Percentiles rank a stretch among this genome's conserved stretches.
phyloP scores from a whole-genome alignment of 2,113 vertebrate genomes.

The Anarhynchus alexandrinus region DNA sequence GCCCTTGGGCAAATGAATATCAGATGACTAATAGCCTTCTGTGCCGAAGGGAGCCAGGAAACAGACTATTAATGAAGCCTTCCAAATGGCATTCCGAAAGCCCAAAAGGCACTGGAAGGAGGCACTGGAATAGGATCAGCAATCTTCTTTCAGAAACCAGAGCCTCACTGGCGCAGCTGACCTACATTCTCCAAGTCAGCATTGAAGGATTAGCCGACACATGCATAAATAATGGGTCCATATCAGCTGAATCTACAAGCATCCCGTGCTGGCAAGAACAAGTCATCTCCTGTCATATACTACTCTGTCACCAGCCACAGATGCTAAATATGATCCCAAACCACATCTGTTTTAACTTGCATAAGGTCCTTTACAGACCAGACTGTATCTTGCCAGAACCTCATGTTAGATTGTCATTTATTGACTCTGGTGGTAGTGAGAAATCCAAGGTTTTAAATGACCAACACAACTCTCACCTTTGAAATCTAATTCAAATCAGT shows the following conservation, averaged over 20 bases:
- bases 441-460: not conserved
- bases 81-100: not conserved
- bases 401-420: not conserved
- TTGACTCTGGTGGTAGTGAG: not conserved
- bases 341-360: not conserved
- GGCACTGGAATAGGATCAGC: not conserved
- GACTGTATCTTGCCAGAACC: not conserved
- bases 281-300: not conserved
- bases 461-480: not conserved
- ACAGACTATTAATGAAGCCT: not conserved
- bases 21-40: not conserved
- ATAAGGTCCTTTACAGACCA: not conserved
- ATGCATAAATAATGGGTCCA: accelerated
- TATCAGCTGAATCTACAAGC: not conserved
- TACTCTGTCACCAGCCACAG: not conserved
- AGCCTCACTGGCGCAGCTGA: not conserved
- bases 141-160: not conserved
- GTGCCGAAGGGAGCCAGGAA: not conserved
- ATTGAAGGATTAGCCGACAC: not conserved
- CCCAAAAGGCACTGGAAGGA: not conserved
- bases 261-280: not conserved
- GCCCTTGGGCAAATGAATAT: not conserved
- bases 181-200: not conserved
- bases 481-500: not conserved
- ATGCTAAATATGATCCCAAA: not conserved